Base-by-base conservation (phyloP, 2,797 vertebrate species). In the Protonibea diacanthus region DNA sequence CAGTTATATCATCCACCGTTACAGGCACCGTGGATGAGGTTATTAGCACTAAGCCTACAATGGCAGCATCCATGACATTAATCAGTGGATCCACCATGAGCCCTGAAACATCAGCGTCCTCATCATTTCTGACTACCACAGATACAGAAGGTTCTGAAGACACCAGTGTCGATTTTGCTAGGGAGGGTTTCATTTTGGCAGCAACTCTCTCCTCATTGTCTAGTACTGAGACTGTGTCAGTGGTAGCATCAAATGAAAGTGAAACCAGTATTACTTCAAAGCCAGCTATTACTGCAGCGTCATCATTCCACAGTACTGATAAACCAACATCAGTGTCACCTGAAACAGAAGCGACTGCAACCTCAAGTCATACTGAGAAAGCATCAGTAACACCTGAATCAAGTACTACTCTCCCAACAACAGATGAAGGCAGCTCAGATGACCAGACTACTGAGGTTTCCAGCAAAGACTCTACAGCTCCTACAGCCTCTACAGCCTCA, bases 221-320 rank as follows among this genome's bases (percentile, higher is more conserved):
- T 6, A 75, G 23, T 21, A 78, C 74, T 27, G 44, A 45, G n/a
- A 61, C 56, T 9, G 10, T n/a, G 52, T 11, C 20, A 45, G n/a
- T 64, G 0, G 42, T 42, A 42, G 3, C 6, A 44, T 65, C 33
- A 21, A 0, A 17, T 9, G 17, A 62, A 64, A 23, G n/a, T 21
- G 44, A 42, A 65, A 66, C n/a, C 61, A n/a, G 10, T n/a, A 27
- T 17, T 5, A 1, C 29, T 23, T 47, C 67, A 27, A 62, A 12
- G 18, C 3, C 27, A 27, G 15, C 20, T 66, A 9, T 42, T 1
- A 56, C 57, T 4, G 1, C 33, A 51, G 59, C 17, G 2, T 73
- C 88, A 15, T 81, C 57, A 9, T 27, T 76, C 0, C 59, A 33
- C 45, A 90, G 79, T 49, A 78, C 68, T 42, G 47, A 78, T 3